Percentiles rank a stretch among this genome's conserved stretches.
Evolutionary conservation across 2,888 invertebrate genomes (phyloP).

Genomic region (Formica aserva): DNA sequence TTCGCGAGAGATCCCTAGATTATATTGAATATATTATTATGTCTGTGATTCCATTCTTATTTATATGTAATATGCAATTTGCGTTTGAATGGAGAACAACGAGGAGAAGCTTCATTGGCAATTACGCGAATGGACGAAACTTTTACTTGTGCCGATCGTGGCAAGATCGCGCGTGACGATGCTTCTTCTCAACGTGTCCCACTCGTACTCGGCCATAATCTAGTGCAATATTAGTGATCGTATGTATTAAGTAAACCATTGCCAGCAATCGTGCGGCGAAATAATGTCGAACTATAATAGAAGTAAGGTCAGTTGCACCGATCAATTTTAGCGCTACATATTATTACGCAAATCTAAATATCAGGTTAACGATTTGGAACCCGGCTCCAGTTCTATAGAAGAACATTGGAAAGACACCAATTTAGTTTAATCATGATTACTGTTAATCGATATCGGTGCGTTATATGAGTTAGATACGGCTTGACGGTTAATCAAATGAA

Average conservation of each 20-base stretch:
- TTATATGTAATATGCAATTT: constrained; percentile 37
- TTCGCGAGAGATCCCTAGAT: constrained; percentile 5
- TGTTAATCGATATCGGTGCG: neutral
- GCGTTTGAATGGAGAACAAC: constrained; percentile 29
- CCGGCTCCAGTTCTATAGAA: neutral
- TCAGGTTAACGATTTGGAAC: neutral
- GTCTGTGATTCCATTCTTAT: constrained; percentile 48
- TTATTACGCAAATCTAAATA: constrained; percentile 18
- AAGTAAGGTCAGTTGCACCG: constrained; percentile 19
- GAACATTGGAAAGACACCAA: neutral
- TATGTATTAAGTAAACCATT: constrained; percentile 36
- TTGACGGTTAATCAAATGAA: constrained; percentile 28
- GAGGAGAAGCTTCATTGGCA: constrained; percentile 29
- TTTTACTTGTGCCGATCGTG: constrained; percentile 6
- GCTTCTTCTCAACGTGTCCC: constrained; percentile 40
- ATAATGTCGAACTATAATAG: constrained; percentile 16
- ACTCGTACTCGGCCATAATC: constrained; percentile 50
- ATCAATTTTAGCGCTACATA: neutral
- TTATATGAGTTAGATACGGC: constrained; percentile 6
- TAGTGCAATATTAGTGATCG: constrained; percentile 53
- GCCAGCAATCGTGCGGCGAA: constrained; percentile 16
- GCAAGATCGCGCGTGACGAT: constrained; percentile 11
- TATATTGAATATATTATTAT: constrained; percentile 43
- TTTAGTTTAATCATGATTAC: constrained; percentile 5
- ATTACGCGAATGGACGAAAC: constrained; percentile 17